Evolutionary conservation across 2,113 vertebrate genomes (phyloP).

Genomic region (Origma solitaria): DNA sequence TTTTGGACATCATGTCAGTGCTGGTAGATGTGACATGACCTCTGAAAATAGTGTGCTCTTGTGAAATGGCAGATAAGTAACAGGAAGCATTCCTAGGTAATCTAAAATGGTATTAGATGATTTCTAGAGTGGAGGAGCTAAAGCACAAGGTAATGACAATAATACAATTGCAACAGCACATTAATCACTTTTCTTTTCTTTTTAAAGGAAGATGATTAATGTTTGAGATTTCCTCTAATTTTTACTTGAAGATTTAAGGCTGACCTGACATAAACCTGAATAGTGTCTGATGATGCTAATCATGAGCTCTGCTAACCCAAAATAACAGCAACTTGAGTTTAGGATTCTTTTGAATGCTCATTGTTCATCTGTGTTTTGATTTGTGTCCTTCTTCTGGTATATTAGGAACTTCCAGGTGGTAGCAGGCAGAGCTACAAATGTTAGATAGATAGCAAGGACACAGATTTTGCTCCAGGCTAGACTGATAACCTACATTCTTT

Average conservation of each 20-base stretch:
- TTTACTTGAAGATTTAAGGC: not conserved
- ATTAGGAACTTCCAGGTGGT: not conserved
- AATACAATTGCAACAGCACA: not conserved
- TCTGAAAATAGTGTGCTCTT: not conserved
- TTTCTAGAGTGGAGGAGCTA: not conserved
- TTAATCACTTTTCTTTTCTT: not conserved
- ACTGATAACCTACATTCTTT: not conserved
- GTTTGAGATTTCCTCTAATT: not conserved
- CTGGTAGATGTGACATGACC: not conserved
- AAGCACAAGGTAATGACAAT: not conserved
- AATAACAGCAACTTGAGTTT: not conserved
- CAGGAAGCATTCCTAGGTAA: not conserved
- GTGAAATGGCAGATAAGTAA: not conserved
- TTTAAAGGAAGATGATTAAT: not conserved
- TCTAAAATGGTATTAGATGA: not conserved
- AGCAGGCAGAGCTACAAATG: not conserved
- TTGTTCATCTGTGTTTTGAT: not conserved
- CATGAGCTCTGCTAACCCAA: not conserved
- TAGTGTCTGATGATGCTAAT: not conserved
- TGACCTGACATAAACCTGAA: not conserved
- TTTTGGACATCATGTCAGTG: not conserved
- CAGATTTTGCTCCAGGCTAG: constrained; percentile 12
- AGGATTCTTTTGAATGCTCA: not conserved
- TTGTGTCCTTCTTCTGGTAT: not conserved
- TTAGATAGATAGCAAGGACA: not conserved